Base-by-base conservation (phyloP, 2,113 vertebrate genomes). In the Montifringilla adamsi region DNA sequence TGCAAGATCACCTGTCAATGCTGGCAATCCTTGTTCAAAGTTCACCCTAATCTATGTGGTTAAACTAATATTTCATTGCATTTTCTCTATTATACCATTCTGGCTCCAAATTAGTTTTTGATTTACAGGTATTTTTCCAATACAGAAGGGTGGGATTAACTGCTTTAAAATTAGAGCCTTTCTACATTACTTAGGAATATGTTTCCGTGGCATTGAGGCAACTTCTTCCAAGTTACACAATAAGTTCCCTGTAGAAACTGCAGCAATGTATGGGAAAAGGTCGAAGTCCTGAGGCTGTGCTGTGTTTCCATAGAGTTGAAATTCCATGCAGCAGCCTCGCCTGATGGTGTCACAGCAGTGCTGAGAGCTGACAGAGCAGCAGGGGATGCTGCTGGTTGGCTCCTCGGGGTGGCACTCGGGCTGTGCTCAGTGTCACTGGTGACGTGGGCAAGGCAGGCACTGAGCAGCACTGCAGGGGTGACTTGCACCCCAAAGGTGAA, bases 291-390 rank as follows among this genome's bases (percentile, higher is more conserved):
- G 30, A 66, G 82, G 56, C 79, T 82, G 64, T 88, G 92, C 75
- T 96, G 72, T 95, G 68, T 93, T 96, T 82, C 81, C 89, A 78
- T 33, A 82, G 96, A 81, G 59, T 50, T 76, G 56, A 35, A 93
- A 81, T 94, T 52, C 33, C 85, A 33, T 2, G 24, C 72, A 70
- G 64, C 46, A 84, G 56, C 83, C 49, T 84, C 82, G 31, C 68
- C 60, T 63, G 3, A 28, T 14, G 60, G 74, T 88, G 72, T 75
- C 76, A 41, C 19, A 21, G 82, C 75, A 80, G 70, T 0, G 3
- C 10, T 50, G 81, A 16, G 86, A 74, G 59, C 85, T 84, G 43
- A 26, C 35, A 55, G 4, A 77, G 82, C 92, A 60, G 89, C 75
- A 89, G 70, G 63, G 77, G 73, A 43, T 31, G 63, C 6, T 62